Evolutionary conservation across 2,888 invertebrate genomes (phyloP).

Genomic region (Sclerodermus sp.): DNA sequence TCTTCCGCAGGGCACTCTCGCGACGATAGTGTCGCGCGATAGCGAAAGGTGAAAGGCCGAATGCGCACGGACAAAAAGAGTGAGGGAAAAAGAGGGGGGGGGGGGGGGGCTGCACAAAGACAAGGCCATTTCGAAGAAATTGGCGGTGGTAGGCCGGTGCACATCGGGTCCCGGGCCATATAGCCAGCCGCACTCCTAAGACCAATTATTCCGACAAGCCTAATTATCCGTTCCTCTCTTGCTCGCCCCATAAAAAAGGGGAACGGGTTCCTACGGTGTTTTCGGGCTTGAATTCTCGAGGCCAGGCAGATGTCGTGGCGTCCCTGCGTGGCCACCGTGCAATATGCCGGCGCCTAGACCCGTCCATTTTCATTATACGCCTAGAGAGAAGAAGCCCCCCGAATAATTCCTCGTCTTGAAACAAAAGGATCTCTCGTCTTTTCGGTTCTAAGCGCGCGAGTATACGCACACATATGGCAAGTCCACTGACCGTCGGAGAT

Average conservation of each 20-base stretch:
- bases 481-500: no score
- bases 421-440: conserved; percentile 13
- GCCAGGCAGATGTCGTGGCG: conserved; percentile 21
- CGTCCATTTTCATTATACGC: neutral
- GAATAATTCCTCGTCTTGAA: conserved; percentile 15
- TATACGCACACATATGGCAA: no score
- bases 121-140: conserved; percentile 18
- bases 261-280: conserved; percentile 15
- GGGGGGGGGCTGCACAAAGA: conserved; percentile 11
- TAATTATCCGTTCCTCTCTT: conserved; percentile 17
- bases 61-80: no score
- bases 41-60: no score
- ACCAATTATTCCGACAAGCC: conserved; percentile 24
- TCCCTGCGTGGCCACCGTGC: conserved; percentile 9
- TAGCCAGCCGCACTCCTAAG: conserved; percentile 15
- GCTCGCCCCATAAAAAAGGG: conserved; percentile 11
- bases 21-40: no score
- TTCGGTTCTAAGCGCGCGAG: no score
- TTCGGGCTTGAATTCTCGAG: conserved; percentile 16
- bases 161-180: conserved; percentile 9
- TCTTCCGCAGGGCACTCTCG: no score
- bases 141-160: conserved; percentile 16
- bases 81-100: conserved; percentile 1
- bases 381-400: conserved; percentile 20
- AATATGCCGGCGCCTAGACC: neutral